Evolutionary conservation across 2,888 invertebrate species (phyloP).

Genomic region (Cerceris ruficornis): DNA sequence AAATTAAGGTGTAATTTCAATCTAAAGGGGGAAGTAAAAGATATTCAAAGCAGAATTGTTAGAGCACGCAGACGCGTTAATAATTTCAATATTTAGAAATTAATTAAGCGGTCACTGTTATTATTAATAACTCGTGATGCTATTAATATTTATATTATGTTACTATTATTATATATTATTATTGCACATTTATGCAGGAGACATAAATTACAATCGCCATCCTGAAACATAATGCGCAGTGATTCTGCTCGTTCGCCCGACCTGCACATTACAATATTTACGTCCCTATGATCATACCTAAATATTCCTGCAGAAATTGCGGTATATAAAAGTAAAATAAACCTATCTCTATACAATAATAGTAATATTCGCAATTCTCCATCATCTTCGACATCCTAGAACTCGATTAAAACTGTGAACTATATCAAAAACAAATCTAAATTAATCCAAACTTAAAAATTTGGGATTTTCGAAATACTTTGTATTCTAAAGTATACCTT

Average conservation of each 20-base stretch:
- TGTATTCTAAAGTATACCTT: too few relatives aligned
- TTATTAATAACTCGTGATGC: slow-evolving; percentile 12
- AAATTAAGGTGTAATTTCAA: too few relatives aligned
- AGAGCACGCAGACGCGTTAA: slow-evolving; percentile 52
- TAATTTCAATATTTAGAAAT: slow-evolving; percentile 70
- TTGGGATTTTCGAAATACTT: too few relatives aligned
- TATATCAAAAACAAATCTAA: too few relatives aligned
- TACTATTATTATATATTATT: slow-evolving; percentile 56
- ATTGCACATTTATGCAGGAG: slow-evolving; percentile 75
- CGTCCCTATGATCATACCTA: slow-evolving; percentile 40
- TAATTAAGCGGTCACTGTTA: slow-evolving; percentile 10
- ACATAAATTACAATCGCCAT: slow-evolving; percentile 77
- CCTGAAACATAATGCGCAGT: slow-evolving; percentile 72
- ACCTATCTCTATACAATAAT: too few relatives aligned
- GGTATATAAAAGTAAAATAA: not conserved
- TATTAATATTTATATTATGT: too few relatives aligned
- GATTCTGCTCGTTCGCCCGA: slow-evolving; percentile 74
- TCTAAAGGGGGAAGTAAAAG: too few relatives aligned
- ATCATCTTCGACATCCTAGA: too few relatives aligned
- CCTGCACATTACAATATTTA: slow-evolving; percentile 62
- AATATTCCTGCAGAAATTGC: slow-evolving; percentile 23
- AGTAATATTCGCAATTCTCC: too few relatives aligned
- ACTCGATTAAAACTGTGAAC: too few relatives aligned
- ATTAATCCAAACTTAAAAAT: too few relatives aligned
- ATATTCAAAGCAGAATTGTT: too few relatives aligned